phyloP scores from a whole-genome alignment of 1,140 invertebrate genomes.

The Harlomillsia oculata region DNA sequence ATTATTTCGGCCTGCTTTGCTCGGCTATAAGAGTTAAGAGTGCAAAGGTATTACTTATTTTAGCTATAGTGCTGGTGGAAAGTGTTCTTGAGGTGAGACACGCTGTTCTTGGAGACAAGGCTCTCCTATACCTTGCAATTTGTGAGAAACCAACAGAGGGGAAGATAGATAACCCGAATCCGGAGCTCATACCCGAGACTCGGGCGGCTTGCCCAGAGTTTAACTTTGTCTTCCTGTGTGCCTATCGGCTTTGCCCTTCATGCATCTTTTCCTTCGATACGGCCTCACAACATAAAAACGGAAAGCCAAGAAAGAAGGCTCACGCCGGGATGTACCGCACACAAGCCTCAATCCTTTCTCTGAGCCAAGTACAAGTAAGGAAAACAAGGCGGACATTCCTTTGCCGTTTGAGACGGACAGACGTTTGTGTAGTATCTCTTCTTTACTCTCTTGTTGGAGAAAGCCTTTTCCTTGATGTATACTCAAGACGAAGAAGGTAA shows the following conservation, averaged over 20 bases:
- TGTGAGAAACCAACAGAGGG: slow-evolving; percentile 16
- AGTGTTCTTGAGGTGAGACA: neutral
- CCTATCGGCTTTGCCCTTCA: neutral
- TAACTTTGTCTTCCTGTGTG: neutral
- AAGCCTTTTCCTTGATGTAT: no score
- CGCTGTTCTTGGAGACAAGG: neutral
- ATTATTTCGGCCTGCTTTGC: no score
- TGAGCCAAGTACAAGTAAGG: no score
- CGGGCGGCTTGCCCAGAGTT: neutral
- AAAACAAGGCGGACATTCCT: no score
- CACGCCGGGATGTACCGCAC: neutral
- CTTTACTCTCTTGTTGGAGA: no score
- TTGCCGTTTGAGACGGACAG: no score
- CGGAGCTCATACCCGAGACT: neutral
- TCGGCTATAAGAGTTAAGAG: no score
- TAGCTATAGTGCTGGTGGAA: neutral
- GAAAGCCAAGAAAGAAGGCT: neutral
- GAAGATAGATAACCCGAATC: slow-evolving; percentile 12
- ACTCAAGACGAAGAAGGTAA: slow-evolving; percentile 1
- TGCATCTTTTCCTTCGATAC: neutral
- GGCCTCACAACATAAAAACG: no score
- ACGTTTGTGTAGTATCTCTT: no score
- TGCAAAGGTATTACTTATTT: no score
- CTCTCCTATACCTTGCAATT: neutral
- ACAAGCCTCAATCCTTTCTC: neutral